A percentile compares a stretch with the other conserved stretches of the same genome.
Conservation (phyloP, 1,140 invertebrate genomes). For the Prorops nasuta region DNA sequence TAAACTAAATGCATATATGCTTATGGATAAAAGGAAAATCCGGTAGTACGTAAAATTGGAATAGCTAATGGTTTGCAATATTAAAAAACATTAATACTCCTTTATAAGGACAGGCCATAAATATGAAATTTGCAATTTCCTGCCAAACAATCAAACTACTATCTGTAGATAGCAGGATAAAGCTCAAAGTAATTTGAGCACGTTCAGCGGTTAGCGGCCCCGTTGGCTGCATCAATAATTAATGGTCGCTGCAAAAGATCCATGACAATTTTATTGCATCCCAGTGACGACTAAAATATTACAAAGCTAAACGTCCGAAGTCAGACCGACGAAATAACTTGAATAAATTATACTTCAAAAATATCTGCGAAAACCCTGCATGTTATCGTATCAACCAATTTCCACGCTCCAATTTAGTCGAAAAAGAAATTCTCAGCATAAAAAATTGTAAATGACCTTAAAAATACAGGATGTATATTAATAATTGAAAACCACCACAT, state of each 20-base stretch:
- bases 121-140: conserved; percentile 27
- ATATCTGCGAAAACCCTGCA: no score
- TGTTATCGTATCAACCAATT: no score
- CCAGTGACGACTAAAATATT: conserved; percentile 20
- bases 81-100: conserved; percentile 11
- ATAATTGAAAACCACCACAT: no score
- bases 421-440: no score
- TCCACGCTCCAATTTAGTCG: no score
- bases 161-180: neutral
- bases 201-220: conserved; percentile 23
- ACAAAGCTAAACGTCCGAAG: conserved; percentile 8
- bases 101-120: conserved; percentile 15
- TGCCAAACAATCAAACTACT: conserved; percentile 17
- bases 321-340: no score
- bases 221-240: conserved; percentile 38
- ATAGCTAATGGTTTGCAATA: conserved; percentile 16
- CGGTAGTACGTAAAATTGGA: conserved; percentile 12
- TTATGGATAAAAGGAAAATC: no score
- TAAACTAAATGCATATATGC: no score
- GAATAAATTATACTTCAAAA: no score
- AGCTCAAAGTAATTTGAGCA: conserved; percentile 20
- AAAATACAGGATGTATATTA: no score
- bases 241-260: conserved; percentile 30
- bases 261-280: conserved; percentile 21
- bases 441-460: no score